Evolutionary conservation across 2,113 vertebrate species (phyloP).

Genomic region (Lampris megalopsis): DNA sequence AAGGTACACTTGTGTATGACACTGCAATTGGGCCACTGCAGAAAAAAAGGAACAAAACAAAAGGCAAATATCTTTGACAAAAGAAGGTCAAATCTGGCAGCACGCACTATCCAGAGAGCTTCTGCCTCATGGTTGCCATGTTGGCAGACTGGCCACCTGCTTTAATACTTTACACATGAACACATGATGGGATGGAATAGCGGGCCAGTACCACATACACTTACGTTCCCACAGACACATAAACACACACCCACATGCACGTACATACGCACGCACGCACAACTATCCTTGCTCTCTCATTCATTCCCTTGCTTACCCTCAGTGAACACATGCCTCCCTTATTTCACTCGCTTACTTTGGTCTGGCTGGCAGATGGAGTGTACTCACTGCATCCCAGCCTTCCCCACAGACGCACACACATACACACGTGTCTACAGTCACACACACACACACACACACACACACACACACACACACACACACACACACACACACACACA

Average conservation of each 20-base stretch:
- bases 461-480: neutral
- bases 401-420: conserved; percentile 18
- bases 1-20: conserved; percentile 17
- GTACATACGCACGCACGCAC: neutral
- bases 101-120: conserved; percentile 28
- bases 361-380: conserved; percentile 76
- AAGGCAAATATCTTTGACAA: neutral
- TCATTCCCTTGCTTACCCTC: conserved; percentile 30
- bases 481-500: conserved; percentile 22
- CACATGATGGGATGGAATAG: conserved; percentile 45
- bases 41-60: neutral
- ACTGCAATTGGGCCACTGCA: conserved; percentile 10
- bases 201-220: conserved; percentile 23
- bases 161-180: conserved; percentile 2
- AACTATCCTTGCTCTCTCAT: conserved; percentile 14
- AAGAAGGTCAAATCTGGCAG: neutral
- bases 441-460: conserved; percentile 30
- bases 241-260: neutral
- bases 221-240: conserved; percentile 26
- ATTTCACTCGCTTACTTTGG: conserved; percentile 50
- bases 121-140: conserved; percentile 53
- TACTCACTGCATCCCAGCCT: conserved; percentile 42
- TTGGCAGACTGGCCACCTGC: conserved; percentile 53
- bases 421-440: conserved; percentile 39
- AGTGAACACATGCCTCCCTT: conserved; percentile 49